Conservation (phyloP, 2,797 vertebrate genomes). For the Takifugu rubripes region DNA sequence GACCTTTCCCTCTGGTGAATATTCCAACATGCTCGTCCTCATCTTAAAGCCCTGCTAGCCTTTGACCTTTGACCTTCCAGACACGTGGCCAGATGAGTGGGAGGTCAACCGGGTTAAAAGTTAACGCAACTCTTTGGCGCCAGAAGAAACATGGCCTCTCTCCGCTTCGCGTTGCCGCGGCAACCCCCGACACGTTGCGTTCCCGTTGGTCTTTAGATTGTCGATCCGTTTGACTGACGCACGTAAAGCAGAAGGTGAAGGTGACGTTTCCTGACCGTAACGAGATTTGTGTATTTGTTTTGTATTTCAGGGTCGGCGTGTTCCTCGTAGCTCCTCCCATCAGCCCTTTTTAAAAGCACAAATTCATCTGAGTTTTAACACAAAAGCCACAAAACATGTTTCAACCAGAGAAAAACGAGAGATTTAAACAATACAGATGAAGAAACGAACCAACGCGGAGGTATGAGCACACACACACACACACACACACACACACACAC, state of each 20-base stretch:
- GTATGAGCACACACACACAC: constrained; percentile 35
- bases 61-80: not conserved
- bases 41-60: not conserved
- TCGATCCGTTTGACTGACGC: constrained; percentile 80
- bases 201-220: constrained; percentile 81
- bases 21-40: too few relatives aligned
- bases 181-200: constrained; percentile 49
- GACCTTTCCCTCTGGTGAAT: constrained; percentile 13
- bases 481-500: constrained; percentile 26
- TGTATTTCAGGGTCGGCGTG: constrained; percentile 37
- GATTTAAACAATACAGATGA: constrained; percentile 58
- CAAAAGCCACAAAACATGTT: constrained; percentile 55
- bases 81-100: constrained; percentile 15
- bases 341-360: constrained; percentile 74
- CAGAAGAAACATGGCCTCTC: constrained; percentile 81
- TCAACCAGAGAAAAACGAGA: constrained; percentile 71
- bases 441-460: constrained; percentile 52
- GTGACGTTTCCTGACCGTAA: constrained; percentile 1
- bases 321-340: constrained; percentile 64
- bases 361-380: constrained; percentile 52
- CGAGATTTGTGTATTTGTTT: too few relatives aligned
- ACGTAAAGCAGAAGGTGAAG: constrained; percentile 61
- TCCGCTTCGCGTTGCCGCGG: constrained; percentile 64
- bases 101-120: constrained; percentile 58
- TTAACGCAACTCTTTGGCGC: constrained; percentile 83